Percentiles rank a stretch among this genome's conserved stretches.
These are phyloP conservation scores for Drosophila recens DNA, from an alignment of 2,888 invertebrate species.

Conservation along the genomic window DNA sequence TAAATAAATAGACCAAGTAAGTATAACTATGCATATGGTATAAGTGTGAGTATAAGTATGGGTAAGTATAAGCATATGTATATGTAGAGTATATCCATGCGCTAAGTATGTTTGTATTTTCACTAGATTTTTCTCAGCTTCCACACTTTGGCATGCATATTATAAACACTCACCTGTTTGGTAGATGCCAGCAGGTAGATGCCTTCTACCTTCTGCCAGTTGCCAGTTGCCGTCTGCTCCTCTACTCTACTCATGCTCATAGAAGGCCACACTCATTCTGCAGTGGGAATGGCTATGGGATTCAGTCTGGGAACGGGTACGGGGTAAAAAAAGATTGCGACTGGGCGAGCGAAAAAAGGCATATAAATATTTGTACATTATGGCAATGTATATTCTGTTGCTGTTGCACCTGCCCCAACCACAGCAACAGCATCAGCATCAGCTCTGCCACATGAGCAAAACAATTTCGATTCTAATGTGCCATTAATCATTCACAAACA, in stretches of 20 bases:
- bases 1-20: constrained; percentile 34
- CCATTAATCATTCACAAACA: constrained; percentile 80
- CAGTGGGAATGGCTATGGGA: constrained; percentile 15
- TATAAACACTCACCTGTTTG: constrained; percentile 79
- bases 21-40: constrained; percentile 7
- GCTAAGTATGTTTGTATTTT: constrained; percentile 19
- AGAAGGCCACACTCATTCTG: constrained; percentile 58
- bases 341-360: constrained; percentile 37
- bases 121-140: constrained; percentile 50
- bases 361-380: constrained; percentile 78
- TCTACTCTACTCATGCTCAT: constrained; percentile 29
- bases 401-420: constrained; percentile 24
- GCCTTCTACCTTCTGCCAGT: constrained; percentile 1
- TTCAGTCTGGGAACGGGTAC: neutral
- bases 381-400: constrained; percentile 53
- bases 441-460: constrained; percentile 55
- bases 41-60: too few species aligned
- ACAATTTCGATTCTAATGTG: constrained; percentile 80
- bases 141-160: constrained; percentile 73
- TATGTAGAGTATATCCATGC: constrained; percentile 5
- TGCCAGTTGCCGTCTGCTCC: constrained; percentile 36
- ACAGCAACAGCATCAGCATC: constrained; percentile 5
- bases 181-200: constrained; percentile 50
- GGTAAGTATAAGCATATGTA: neutral
- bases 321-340: constrained; percentile 24